Base-by-base conservation (phyloP, 2,113 vertebrate genomes). In the Sapayoa aenigma region DNA sequence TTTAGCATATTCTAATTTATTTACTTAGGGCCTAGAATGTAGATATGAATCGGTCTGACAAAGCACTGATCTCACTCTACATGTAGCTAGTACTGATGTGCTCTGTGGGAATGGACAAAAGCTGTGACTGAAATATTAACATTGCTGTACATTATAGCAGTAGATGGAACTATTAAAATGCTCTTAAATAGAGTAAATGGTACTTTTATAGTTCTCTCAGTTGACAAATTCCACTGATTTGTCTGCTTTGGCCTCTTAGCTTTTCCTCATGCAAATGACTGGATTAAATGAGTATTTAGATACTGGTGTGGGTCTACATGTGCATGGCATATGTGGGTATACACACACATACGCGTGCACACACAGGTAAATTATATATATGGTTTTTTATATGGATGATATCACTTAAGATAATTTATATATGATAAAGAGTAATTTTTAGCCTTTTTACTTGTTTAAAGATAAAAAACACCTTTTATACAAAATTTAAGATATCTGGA, bases 1-100 rank as follows among this genome's bases (percentile, higher is more conserved):
- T 98, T 98, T 98, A 98, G 97, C 89, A 52, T 98, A 95, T 97
- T 95, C 66, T 98, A 98, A 98, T 97, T 98, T 98, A 97, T 98
- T 98, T 98, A 97, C 97, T 96, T 97, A 56, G 95, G 96, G 94
- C 96, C 56, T 98, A 98, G 97, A 98, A 98, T 98, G 98, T 98
- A 97, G 97, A 86, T 95, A 96, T 74, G 93, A 97, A 97, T 92
- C 5, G 3, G 46, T 90, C 79, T 94, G 96, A 95, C 90, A 95
- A 97, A 96, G 98, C 98, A 98, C 98, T 98, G 98, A 96, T 97
- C 96, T 97, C 98, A 97, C 97, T 98, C 97, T 98, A 97, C 95
- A 97, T 95, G 95, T 98, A 98, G 97, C 95, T 97, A 94, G 89
- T 92, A 97, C 88, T 92, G 94, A 75, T 95, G 79, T 72, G 71